These are phyloP conservation scores for Polydrusus cervinus DNA, from an alignment of 2,888 invertebrate genomes.

Conservation along the genomic window DNA sequence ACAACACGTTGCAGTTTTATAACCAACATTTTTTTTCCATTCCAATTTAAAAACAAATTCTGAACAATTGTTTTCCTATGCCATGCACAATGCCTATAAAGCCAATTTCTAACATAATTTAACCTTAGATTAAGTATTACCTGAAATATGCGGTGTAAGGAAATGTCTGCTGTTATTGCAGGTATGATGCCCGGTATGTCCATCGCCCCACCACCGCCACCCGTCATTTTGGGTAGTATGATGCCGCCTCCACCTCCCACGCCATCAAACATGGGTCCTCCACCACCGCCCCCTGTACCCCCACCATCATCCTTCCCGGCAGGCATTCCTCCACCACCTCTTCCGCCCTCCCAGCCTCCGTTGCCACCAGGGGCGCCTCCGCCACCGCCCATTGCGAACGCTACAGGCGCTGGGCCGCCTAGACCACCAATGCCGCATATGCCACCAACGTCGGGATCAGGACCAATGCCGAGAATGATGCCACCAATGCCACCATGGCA, in stretches of 20 bases:
- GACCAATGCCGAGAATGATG: slow-evolving; percentile 63
- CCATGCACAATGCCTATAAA: background rate
- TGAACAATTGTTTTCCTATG: too few relatives aligned
- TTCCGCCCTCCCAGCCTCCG: slow-evolving; percentile 79
- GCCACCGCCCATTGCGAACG: slow-evolving; percentile 74
- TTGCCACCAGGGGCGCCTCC: slow-evolving; percentile 80
- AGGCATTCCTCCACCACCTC: slow-evolving; percentile 78
- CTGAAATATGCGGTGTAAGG: too few relatives aligned
- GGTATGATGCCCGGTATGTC: slow-evolving; percentile 73
- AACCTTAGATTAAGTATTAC: too few relatives aligned
- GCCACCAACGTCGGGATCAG: slow-evolving; percentile 58
- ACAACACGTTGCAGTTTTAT: too few relatives aligned
- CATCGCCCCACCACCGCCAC: slow-evolving; percentile 74
- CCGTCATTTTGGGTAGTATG: slow-evolving; percentile 77
- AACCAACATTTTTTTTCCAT: too few relatives aligned
- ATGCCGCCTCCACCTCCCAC: slow-evolving; percentile 86
- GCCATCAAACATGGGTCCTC: slow-evolving; percentile 80
- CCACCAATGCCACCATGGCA: slow-evolving; percentile 67
- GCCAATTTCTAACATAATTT: background rate
- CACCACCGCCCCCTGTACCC: slow-evolving; percentile 82
- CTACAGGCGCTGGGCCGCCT: slow-evolving; percentile 56
- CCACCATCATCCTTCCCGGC: slow-evolving; percentile 79
- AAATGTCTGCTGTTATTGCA: background rate
- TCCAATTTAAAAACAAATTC: too few relatives aligned
- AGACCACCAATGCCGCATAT: slow-evolving; percentile 70